Evolutionary conservation across 2,797 vertebrate species (phyloP), one percentile per base, ranked within the genome.

Genomic region (Lemur catta): DNA sequence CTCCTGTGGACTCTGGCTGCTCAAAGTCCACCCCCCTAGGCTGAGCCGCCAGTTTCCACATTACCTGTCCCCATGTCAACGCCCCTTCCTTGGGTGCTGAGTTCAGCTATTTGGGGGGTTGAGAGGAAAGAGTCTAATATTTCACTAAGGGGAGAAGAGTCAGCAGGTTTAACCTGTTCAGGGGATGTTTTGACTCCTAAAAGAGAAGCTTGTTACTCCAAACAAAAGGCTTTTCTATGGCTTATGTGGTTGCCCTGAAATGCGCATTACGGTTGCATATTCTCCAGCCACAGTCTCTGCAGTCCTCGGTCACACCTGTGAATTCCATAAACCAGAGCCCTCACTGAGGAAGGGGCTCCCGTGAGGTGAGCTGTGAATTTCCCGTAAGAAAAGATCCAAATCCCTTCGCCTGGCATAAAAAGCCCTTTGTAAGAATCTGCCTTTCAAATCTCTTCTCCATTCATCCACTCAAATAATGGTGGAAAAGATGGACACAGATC

Each of bases 71-170:
- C 65, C 6, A 6, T 71, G 63, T 65, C 71, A 79, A 50, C 22
- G 35, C 38, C 87, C 69, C 61, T 35, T 80, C 8, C n/a, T 71
- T 26, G 18, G 41, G 33, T 26, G 94, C 80, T 90, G 86, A 96
- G 26, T 76, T 43, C 72, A 91, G 95, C 93, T 91, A 41, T 89
- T 95, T 81, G 11, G 52, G 72, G 79, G 30, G 52, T 95, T 95
- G 89, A 97, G 78, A 91, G 50, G 13, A 93, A 89, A 94, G 78
- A 74, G 50, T 55, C 91, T 91, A 79, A 87, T 75, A 69, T 69
- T 76, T 96, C 41, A n/a, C 52, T 15, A 84, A 93, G 28, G 43
- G n/a, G 55, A 91, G 79, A 74, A 67, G 69, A 91, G 67, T 65
- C 55, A 59, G 91, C 91, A 89, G 43, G 55, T 52, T 95, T 81